Base-by-base conservation (phyloP, 2,797 vertebrate genomes). In the Triplophysa bombifrons region DNA sequence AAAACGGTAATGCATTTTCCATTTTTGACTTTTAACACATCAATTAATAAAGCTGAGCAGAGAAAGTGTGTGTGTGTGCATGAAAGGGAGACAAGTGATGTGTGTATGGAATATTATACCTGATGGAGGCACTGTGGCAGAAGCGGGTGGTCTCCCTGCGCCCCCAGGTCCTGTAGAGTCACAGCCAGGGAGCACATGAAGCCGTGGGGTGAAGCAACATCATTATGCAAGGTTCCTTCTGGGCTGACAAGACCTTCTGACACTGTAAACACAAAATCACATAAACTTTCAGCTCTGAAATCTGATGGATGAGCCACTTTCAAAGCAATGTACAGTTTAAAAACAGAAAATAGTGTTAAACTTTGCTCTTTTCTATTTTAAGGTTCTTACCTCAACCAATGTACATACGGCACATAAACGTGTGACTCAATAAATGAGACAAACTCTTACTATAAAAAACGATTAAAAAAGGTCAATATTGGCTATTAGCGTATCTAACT, bases 121-220 rank as follows among this genome's bases (percentile, higher is more conserved):
- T 98, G 95, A 88, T 99, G 97, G 75, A 99, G 95, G 86, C 93
- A 93, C 55, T 95, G 91, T n/a, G 97, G 96, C 72, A 99, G 92
- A 72, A 87, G 87, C 30, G 84, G 55, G 27, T 93, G 90, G 53
- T 93, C 93, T 64, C 90, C 91, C 81, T 84, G 89, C 76, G 90
- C 85, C 82, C 87, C 88, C 81, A 93, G 72, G 61, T 90, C 84
- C 61, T 90, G 65, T 19, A 86, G 60, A 70, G 74, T 74, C 0
- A 68, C 77, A 14, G 38, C 16, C 44, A 72, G 68, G 12, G 56
- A 61, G 25, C 16, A 53, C 46, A 50, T 10, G 19, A 70, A 80
- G 41, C 44, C 76, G 71, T 56, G 65, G 16, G 22, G 71, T 19
- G 70, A 74, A 60, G 44, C 58, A 60, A 71, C 71, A 27, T 60